Evolutionary conservation across 2,888 invertebrate species (phyloP).

Genomic region (Dasypogon diadema): DNA sequence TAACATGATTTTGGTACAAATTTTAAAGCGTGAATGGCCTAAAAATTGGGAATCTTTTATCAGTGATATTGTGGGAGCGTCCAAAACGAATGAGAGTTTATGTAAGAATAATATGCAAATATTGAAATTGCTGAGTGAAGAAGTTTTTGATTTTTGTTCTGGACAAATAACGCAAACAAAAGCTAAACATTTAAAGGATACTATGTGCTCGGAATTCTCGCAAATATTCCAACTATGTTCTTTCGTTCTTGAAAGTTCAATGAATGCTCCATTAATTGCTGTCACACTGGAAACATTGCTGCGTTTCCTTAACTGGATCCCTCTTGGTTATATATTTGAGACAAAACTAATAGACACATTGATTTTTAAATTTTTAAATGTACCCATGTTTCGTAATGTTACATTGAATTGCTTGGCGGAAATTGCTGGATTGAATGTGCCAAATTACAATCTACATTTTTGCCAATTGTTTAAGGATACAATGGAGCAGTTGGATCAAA

Average conservation of each 20-base stretch:
- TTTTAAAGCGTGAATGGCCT: conserved; percentile 99
- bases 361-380: conserved; percentile 96
- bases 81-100: conserved; percentile 97
- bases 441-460: conserved; percentile 94
- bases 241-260: conserved; percentile 97
- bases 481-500: conserved; percentile 91
- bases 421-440: conserved; percentile 91
- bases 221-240: conserved; percentile 98
- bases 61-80: conserved; percentile 98
- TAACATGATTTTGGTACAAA: conserved; percentile 99
- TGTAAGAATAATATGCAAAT: conserved; percentile 99
- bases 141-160: conserved; percentile 98
- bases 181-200: conserved; percentile 98
- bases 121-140: conserved; percentile 95
- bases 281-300: conserved; percentile 96
- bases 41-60: conserved; percentile 99
- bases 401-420: conserved; percentile 98
- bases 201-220: conserved; percentile 99
- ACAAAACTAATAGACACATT: conserved; percentile 95
- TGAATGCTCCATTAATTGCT: conserved; percentile 95
- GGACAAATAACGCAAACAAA: conserved; percentile 99
- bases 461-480: conserved; percentile 90
- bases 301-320: conserved; percentile 99
- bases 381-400: conserved; percentile 97
- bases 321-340: conserved; percentile 99